phyloP scores from a whole-genome alignment of 1,140 invertebrate genomes.

The Whitmania pigra region DNA sequence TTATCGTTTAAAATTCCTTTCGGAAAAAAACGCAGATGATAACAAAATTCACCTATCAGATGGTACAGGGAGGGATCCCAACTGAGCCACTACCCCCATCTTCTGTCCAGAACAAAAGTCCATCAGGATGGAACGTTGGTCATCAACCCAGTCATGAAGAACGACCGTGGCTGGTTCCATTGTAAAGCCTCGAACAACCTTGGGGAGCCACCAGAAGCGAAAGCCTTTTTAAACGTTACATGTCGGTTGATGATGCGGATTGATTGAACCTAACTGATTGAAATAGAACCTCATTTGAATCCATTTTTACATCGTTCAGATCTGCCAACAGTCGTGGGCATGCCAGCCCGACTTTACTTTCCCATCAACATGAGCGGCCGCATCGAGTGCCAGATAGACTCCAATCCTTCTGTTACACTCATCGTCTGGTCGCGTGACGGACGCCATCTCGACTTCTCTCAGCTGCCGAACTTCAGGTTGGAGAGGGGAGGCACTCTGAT shows the following conservation, averaged over 20 bases:
- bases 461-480: background rate
- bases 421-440: constrained; percentile 63
- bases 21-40: too few species aligned
- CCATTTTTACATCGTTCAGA: constrained; percentile 7
- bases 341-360: constrained; percentile 81
- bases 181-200: constrained; percentile 94
- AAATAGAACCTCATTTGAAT: too few species aligned
- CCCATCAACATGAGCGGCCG: constrained; percentile 81
- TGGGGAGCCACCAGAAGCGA: constrained; percentile 80
- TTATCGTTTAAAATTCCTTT: too few species aligned
- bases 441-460: background rate
- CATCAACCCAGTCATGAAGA: constrained; percentile 33
- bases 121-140: constrained; percentile 31
- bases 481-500: constrained; percentile 31
- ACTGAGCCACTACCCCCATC: background rate
- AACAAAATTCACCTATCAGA: background rate
- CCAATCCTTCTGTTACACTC: constrained; percentile 83
- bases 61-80: constrained; percentile 8
- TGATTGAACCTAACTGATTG: background rate
- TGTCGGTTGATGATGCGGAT: constrained; percentile 49
- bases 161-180: constrained; percentile 79
- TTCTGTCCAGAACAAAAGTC: constrained; percentile 53
- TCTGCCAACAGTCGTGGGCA: constrained; percentile 37
- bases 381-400: constrained; percentile 88
- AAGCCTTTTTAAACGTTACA: constrained; percentile 88